phyloP scores from a whole-genome alignment of 2,797 vertebrate genomes.

The Rhinichthys osculus region DNA sequence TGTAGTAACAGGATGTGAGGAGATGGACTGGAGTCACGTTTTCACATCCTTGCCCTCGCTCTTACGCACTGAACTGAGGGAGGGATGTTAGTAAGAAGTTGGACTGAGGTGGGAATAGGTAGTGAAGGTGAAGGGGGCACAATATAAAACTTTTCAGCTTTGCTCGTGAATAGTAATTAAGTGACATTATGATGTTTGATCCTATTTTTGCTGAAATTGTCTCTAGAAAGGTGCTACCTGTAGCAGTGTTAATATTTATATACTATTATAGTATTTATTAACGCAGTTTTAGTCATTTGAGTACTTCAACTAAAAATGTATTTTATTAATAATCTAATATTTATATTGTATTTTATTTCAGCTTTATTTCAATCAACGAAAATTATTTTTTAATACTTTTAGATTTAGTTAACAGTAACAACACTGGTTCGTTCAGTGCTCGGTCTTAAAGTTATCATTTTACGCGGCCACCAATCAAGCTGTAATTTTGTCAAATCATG shows the following conservation, averaged over 20 bases:
- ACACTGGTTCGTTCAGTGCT: neutral
- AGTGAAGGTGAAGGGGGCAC: neutral
- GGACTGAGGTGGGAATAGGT: conserved; percentile 32
- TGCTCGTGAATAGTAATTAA: neutral
- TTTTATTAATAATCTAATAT: neutral
- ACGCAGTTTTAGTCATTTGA: too few relatives aligned
- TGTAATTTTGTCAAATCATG: neutral
- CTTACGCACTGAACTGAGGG: conserved; percentile 28
- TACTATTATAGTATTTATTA: too few relatives aligned
- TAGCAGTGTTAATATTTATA: neutral
- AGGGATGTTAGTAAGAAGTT: conserved; percentile 37
- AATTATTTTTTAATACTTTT: neutral
- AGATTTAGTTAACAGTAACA: neutral
- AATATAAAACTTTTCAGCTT: neutral
- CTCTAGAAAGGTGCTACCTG: neutral
- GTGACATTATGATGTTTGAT: neutral
- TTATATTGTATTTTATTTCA: neutral
- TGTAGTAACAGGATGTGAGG: conserved; percentile 79
- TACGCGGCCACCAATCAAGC: neutral
- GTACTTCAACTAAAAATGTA: neutral
- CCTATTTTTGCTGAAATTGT: neutral
- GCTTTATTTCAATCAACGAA: neutral
- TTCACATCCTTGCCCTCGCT: conserved; percentile 71
- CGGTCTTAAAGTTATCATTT: neutral
- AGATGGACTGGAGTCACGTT: conserved; percentile 76